A percentile compares a stretch with the other conserved stretches of the same genome.
phyloP scores from a whole-genome alignment of 2,888 invertebrate species.

The Cenopis cana region DNA sequence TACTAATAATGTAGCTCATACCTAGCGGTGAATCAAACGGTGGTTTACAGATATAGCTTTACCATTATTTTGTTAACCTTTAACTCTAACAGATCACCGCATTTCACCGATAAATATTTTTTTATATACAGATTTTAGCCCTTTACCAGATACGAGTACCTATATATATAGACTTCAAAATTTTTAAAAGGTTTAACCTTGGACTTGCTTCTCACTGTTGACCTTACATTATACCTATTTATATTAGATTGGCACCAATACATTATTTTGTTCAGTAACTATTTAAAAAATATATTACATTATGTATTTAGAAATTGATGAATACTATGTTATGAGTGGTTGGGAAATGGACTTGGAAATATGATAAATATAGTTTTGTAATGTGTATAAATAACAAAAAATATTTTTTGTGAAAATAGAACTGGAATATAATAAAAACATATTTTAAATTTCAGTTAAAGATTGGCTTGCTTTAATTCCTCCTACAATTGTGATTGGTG shows the following conservation, averaged over 20 bases:
- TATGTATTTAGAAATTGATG: background rate
- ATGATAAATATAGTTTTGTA: background rate
- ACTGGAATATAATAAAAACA: background rate
- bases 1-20: constrained; percentile 11
- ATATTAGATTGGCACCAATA: background rate
- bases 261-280: too few species aligned
- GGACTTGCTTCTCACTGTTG: background rate
- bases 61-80: too few species aligned
- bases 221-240: background rate
- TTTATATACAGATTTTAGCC: background rate
- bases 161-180: too few species aligned
- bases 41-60: background rate
- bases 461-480: constrained; percentile 43
- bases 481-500: constrained; percentile 39
- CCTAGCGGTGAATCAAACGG: constrained; percentile 21
- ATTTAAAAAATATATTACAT: background rate
- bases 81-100: too few species aligned
- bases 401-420: too few species aligned
- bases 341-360: too few species aligned
- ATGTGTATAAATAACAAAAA: background rate
- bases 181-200: constrained; percentile 2
- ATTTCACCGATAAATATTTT: background rate
- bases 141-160: background rate
- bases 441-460: constrained; percentile 29
- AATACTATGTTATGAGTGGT: background rate